These are phyloP conservation scores for Drosophila suboccidentalis DNA, from an alignment of 2,888 invertebrate genomes.

Conservation along the genomic window DNA sequence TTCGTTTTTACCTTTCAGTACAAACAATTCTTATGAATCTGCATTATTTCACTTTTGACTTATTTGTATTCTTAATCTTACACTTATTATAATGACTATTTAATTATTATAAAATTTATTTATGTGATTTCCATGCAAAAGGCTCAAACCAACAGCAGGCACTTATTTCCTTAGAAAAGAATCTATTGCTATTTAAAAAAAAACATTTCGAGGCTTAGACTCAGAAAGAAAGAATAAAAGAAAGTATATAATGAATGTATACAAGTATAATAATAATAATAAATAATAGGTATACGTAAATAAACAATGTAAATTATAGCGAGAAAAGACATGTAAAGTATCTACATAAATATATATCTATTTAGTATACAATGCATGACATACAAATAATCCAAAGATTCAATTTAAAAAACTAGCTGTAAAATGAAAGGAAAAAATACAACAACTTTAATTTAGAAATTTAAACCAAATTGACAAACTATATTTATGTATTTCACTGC, in stretches of 20 bases:
- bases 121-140: constrained; percentile 59
- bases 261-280: constrained; percentile 33
- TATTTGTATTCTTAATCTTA: constrained; percentile 24
- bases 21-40: constrained; percentile 62
- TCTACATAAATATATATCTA: constrained; percentile 50
- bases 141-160: constrained; percentile 58
- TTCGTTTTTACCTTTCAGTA: constrained; percentile 72
- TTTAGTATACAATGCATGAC: constrained; percentile 66
- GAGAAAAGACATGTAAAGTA: constrained; percentile 61
- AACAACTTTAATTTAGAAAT: constrained; percentile 59
- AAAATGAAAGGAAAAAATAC: constrained; percentile 72
- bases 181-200: constrained; percentile 49
- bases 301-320: constrained; percentile 58
- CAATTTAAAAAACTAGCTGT: constrained; percentile 65
- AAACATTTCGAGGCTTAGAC: constrained; percentile 63
- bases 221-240: constrained; percentile 43
- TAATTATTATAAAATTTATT: constrained; percentile 31
- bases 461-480: constrained; percentile 61
- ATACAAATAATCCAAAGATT: constrained; percentile 74
- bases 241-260: constrained; percentile 43
- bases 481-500: constrained; percentile 55
- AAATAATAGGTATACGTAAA: constrained; percentile 41
- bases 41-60: constrained; percentile 40
- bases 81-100: constrained; percentile 20
- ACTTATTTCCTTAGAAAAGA: constrained; percentile 44